These are phyloP conservation scores for Lerista edwardsae DNA, from an alignment of 2,797 vertebrate species.

Conservation along the genomic window DNA sequence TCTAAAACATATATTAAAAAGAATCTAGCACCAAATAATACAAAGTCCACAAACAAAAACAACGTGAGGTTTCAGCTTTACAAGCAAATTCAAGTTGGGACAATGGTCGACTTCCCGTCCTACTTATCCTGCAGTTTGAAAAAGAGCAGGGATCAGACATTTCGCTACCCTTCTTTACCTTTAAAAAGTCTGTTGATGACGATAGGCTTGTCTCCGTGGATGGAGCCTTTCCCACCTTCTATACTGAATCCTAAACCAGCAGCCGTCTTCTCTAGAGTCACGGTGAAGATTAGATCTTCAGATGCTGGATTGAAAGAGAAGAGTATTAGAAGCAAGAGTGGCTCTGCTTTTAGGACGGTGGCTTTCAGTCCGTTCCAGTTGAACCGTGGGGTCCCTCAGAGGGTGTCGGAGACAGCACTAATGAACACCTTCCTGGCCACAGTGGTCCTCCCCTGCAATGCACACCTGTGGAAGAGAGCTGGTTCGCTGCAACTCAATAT, in stretches of 20 bases:
- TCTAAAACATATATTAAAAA: no score
- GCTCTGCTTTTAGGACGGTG: neutral
- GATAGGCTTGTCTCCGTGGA: conserved; percentile 90
- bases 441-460: neutral
- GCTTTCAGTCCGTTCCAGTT: neutral
- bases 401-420: neutral
- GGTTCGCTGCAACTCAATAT: neutral
- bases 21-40: no score
- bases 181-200: conserved; percentile 87
- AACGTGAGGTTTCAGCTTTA: neutral
- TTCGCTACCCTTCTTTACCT: conserved; percentile 76
- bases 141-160: neutral
- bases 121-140: neutral
- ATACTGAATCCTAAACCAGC: conserved; percentile 92
- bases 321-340: conserved; percentile 35
- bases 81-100: neutral
- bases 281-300: conserved; percentile 67
- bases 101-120: no score
- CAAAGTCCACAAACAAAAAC: no score
- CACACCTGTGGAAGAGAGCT: neutral
- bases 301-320: conserved; percentile 65
- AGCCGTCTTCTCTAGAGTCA: conserved; percentile 87
- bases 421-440: no score
- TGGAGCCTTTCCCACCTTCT: conserved; percentile 92
- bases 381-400: neutral